Evolutionary conservation across 2,113 vertebrate species (phyloP), one percentile per base, ranked within the genome.

Genomic region (Gavialis gangeticus): DNA sequence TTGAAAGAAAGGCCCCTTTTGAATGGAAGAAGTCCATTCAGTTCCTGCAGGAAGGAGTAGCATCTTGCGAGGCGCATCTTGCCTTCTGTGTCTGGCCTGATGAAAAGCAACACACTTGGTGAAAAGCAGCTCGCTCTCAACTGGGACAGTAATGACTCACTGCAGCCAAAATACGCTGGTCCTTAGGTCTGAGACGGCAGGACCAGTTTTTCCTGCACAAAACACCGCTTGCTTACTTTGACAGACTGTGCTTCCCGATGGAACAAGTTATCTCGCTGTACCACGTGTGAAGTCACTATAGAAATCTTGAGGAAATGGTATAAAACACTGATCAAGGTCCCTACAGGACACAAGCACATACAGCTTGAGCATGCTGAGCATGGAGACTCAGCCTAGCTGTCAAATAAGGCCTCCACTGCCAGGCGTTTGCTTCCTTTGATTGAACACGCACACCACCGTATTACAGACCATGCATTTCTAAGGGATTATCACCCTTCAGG

Each of bases 161-260:
- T 4, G 5, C 25, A 46, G 28, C 14, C 57, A 22, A 27, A 8
- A 54, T 66, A 30, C 22, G 56, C 21, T 58, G 8, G 46, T 30
- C 62, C 75, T 58, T 11, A n/a, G 25, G 63, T n/a, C 58, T 79
- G 30, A 81, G 34, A 56, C n/a, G 28, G 55, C 27, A 79, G 4
- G 3, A 22, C n/a, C 57, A 12, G 13, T 81, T 55, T 75, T 75
- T 67, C 83, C 64, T 14, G 46, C 75, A 55, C 28, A 75, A 84
- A 94, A 84, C 90, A 28, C 14, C 69, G 87, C 73, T 76, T 82
- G 83, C 86, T 94, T 86, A n/a, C 78, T 69, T 58, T 80, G 69
- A 90, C 88, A 86, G 90, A 85, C 54, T 67, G 17, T 82, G 80
- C 57, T 25, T 89, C 60, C 22, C n/a, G 18, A 84, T 66, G 19